Evolutionary conservation across 2,888 invertebrate genomes (phyloP), one percentile per base, ranked within the genome.

Genomic region (Magallana nippona): DNA sequence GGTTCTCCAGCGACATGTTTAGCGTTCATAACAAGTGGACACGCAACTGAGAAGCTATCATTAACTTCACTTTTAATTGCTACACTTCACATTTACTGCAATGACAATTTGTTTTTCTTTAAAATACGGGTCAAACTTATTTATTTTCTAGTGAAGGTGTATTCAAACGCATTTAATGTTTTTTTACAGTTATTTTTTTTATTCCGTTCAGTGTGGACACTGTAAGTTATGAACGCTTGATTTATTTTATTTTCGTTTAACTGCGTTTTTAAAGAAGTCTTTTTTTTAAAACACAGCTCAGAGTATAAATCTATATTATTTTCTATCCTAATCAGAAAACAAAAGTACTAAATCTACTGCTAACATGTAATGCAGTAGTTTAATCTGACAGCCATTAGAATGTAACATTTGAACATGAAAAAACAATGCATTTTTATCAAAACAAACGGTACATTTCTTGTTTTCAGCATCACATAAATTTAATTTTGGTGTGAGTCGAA

Each of bases 191-290:
- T 58, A 1, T 15, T 15, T 11, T 58, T 58, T 58, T 58, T n/a
- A 58, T 58, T 58, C 17, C 58, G 58, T 58, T 58, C 58, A 58
- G 58, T 58, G n/a, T 58, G 58, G 58, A 58, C 58, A 58, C 58
- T 58, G 58, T n/a, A 58, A n/a, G 58, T 58, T 58, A 58, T 58
- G 58, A 58, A 58, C 58, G 58, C 58, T 58, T 58, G 58, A 13
- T 58, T 15, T 13, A n/a, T 58, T 58, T 58, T 58, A 58, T 58
- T 58, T 58, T 58, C 58, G 58, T 58, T 58, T 1, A 58, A 58
- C 13, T 58, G 58, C 58, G 17, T 58, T n/a, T 58, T 10, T 58
- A 13, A 58, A 58, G 15, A 58, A 58, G n/a, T n/a, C n/a, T n/a
- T n/a, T 10, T 58, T n/a, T 58, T 10, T 10, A 58, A 58, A 58